phyloP scores from a whole-genome alignment of 2,888 invertebrate genomes.

The Geophilus truncorum region DNA sequence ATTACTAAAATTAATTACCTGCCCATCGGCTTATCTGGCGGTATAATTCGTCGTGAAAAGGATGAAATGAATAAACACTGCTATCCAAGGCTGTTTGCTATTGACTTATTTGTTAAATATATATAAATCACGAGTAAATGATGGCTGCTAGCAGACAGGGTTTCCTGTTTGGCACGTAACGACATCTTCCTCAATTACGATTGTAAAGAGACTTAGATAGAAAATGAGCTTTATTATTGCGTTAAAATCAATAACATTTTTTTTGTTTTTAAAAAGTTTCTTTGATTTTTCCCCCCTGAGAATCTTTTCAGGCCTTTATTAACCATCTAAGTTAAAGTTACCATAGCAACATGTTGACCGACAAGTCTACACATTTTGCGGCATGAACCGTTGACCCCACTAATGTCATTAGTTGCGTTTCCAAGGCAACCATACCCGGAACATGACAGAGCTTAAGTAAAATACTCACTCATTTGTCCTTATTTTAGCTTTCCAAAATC shows the following conservation, averaged over 20 bases:
- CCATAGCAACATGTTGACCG: conserved; percentile 10
- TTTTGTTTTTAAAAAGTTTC: too few species aligned
- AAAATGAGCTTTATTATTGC: neutral
- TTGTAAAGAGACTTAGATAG: neutral
- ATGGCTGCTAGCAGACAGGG: neutral
- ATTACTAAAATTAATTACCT: neutral
- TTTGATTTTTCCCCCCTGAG: too few species aligned
- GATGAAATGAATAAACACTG: neutral
- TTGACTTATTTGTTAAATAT: neutral
- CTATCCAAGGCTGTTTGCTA: neutral
- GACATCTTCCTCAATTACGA: neutral
- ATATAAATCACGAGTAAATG: conserved; percentile 2
- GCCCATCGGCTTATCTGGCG: neutral
- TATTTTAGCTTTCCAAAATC: neutral
- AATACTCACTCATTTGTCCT: neutral
- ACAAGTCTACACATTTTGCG: neutral
- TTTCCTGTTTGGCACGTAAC: neutral
- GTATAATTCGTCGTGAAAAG: neutral
- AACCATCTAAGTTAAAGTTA: neutral
- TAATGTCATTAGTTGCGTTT: conserved; percentile 12
- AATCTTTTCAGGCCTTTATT: too few species aligned
- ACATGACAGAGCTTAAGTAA: neutral
- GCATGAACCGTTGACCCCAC: neutral
- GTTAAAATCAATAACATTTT: conserved; percentile 6
- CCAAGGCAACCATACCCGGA: conserved; percentile 14